These are phyloP conservation scores for Choristoneura rosaceana DNA, from an alignment of 2,888 invertebrate species.

Conservation along the genomic window DNA sequence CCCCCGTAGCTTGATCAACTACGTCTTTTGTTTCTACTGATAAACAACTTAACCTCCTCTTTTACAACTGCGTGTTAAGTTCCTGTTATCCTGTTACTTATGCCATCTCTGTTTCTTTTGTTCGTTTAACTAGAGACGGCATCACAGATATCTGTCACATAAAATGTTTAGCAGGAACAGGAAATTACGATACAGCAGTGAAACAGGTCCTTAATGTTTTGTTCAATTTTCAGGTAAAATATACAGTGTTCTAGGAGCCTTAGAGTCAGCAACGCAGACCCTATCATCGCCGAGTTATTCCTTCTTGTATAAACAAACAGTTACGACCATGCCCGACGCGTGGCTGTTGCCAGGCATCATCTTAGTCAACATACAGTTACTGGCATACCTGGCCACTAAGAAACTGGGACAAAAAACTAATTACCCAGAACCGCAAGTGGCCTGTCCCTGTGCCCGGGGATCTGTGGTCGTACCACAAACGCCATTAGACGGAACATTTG, in stretches of 20 bases:
- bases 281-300: conserved; percentile 76
- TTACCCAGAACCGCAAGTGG: conserved; percentile 25
- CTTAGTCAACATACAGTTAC: conserved; percentile 66
- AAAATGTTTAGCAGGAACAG: no score
- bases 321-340: conserved; percentile 69
- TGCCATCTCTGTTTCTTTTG: no score
- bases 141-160: no score
- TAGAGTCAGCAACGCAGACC: conserved; percentile 79
- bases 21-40: no score
- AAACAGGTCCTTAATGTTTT: not conserved
- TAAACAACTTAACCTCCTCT: no score
- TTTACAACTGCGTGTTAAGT: no score
- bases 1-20: no score
- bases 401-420: conserved; percentile 49
- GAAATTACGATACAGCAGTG: no score
- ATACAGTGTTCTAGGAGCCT: conserved; percentile 77
- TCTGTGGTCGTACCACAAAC: conserved; percentile 10
- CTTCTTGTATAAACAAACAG: conserved; percentile 74
- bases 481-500: conserved; percentile 20
- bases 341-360: conserved; percentile 75
- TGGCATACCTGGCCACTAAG: conserved; percentile 66
- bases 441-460: no score
- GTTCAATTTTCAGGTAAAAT: conserved; percentile 75
- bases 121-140: no score
- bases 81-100: no score